Percentiles rank a stretch among this genome's conserved stretches.
phyloP scores from a whole-genome alignment of 2,113 vertebrate genomes.

The Tragelaphus imberbis region DNA sequence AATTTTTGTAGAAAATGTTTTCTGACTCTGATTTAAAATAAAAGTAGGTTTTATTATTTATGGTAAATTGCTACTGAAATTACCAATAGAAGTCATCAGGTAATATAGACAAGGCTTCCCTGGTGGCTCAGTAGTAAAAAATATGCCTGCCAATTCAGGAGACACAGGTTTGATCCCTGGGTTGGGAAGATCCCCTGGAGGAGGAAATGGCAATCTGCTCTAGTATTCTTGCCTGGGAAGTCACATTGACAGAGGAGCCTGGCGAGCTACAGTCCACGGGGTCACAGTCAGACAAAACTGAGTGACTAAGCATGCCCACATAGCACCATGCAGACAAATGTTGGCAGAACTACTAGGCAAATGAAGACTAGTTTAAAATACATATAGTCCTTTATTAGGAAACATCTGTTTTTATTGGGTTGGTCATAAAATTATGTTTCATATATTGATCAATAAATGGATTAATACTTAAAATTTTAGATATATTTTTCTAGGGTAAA shows the following conservation, averaged over 20 bases:
- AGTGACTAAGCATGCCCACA: not conserved
- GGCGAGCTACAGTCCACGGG: not conserved
- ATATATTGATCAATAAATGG: not conserved
- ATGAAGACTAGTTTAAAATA: not conserved
- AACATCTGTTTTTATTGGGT: not conserved
- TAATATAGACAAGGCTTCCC: not conserved
- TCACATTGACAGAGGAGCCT: not conserved
- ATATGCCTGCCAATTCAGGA: not conserved
- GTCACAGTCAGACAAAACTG: not conserved
- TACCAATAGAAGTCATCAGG: not conserved
- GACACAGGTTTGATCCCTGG: not conserved
- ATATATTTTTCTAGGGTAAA: not conserved
- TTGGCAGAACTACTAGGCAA: not conserved
- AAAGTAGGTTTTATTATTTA: slow-evolving; percentile 25
- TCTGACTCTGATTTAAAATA: slow-evolving; percentile 15
- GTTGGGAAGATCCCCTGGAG: not conserved
- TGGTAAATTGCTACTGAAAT: not conserved
- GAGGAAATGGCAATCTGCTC: not conserved
- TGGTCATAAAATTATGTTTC: not conserved
- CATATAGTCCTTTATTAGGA: not conserved
- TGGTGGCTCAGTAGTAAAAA: not conserved
- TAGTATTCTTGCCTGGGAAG: not conserved
- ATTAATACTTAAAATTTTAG: not conserved
- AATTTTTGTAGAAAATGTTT: not conserved
- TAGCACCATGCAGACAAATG: not conserved